phyloP scores from a whole-genome alignment of 2,113 vertebrate species.

The Microcebus lehilahytsara region DNA sequence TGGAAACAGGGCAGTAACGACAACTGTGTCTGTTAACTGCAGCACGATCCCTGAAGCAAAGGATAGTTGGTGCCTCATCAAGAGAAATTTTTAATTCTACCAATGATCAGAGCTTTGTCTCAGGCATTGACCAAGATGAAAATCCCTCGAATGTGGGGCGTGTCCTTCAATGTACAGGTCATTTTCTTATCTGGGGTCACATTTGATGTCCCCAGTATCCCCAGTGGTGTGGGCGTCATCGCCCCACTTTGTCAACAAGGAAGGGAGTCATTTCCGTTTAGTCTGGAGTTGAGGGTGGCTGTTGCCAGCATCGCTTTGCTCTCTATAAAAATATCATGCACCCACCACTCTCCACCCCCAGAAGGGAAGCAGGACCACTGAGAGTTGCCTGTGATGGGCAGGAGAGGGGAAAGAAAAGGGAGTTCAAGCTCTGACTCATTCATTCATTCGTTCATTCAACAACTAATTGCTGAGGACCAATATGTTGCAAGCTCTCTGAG shows the following conservation, averaged over 20 bases:
- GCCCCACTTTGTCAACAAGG: not conserved
- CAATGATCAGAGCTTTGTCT: not conserved
- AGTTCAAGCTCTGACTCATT: not conserved
- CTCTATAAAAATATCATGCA: not conserved
- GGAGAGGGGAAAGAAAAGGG: not conserved
- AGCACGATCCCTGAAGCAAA: not conserved
- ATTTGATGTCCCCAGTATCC: not conserved
- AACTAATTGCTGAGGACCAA: not conserved
- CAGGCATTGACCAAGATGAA: not conserved
- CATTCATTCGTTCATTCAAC: not conserved
- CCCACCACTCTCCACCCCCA: not conserved
- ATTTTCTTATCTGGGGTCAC: not conserved
- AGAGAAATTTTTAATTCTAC: not conserved
- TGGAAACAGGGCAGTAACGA: not conserved
- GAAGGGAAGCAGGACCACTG: not conserved
- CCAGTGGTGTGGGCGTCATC: not conserved
- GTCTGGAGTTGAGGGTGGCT: not conserved
- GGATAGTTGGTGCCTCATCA: not conserved
- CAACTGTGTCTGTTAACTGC: not conserved
- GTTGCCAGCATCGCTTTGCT: not conserved
- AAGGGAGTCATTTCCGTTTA: not conserved
- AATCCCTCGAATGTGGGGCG: not conserved
- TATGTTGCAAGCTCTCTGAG: not conserved
- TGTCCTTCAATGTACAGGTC: not conserved
- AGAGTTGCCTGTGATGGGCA: not conserved